Conservation (phyloP, 2,888 invertebrate species). For the Fragum whitleyi region DNA sequence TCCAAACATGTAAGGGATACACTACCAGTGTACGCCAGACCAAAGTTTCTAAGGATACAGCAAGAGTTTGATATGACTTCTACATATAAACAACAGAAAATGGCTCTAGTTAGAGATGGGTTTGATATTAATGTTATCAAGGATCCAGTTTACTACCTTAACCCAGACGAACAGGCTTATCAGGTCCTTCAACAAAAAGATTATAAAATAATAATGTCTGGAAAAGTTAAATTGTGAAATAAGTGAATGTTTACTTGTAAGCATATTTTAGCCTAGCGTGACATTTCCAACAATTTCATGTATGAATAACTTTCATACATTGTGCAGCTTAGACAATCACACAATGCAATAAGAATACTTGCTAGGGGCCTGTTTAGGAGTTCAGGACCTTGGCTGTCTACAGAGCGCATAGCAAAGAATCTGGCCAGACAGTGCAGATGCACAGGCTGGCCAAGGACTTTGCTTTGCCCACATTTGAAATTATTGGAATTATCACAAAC, state of each 20-base stretch:
- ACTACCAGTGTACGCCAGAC: constrained; percentile 77
- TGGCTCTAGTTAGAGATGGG: constrained; percentile 54
- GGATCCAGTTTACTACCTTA: constrained; percentile 54
- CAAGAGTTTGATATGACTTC: constrained; percentile 59
- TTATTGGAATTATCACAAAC: no score
- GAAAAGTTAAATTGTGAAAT: constrained; percentile 28
- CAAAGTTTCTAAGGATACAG: constrained; percentile 63
- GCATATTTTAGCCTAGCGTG: no score
- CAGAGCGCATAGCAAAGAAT: no score
- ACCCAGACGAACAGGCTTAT: constrained; percentile 48
- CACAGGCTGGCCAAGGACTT: no score
- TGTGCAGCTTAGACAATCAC: no score
- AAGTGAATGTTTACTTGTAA: neutral
- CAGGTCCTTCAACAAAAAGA: constrained; percentile 36
- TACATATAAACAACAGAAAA: constrained; percentile 67
- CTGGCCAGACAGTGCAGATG: no score
- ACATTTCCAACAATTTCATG: no score
- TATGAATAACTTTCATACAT: no score
- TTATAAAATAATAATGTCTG: constrained; percentile 45
- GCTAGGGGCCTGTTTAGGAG: no score
- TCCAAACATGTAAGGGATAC: constrained; percentile 65
- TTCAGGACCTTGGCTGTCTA: no score
- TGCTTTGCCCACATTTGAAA: no score
- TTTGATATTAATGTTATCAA: constrained; percentile 50
- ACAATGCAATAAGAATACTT: no score